Evolutionary conservation across 2,888 invertebrate species (phyloP), one percentile per base, ranked within the genome.

Genomic region (Iphiclides podalirius): DNA sequence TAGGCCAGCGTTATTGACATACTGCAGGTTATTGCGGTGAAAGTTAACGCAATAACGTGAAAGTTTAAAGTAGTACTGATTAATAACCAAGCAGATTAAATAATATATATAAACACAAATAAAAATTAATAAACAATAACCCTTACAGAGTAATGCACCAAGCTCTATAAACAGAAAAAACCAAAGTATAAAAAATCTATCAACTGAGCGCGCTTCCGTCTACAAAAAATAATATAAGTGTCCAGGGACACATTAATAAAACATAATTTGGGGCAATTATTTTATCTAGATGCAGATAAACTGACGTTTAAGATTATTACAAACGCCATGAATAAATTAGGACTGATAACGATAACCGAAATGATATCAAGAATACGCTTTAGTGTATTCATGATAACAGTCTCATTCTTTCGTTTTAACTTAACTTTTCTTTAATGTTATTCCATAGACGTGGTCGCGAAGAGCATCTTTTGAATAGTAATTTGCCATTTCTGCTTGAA

Each of bases 281-380:
- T 4, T 36, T 12, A 20, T 23, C 12, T 26, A 23, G 1, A 28
- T 28, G 1, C 12, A 14, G 23, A 39, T 13, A 11, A 2, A 13
- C 8, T 17, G 12, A 20, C 12, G 12, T 23, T 8, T 4, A 26
- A 9, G 2, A 28, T 28, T 28, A 28, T 28, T 28, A 28, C 8
- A 40, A 36, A 17, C 13, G 44, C 35, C 38, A 35, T 28, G 39
- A 35, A 35, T 43, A 34, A 39, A 49, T 38, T 38, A 34, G n/a
- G 11, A 26, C 26, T 28, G 50, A 50, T 50, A 50, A 50, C 50
- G 50, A 50, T 50, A 50, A 50, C 35, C 2, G 20, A 20, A 20
- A 35, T 40, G 31, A 9, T 36, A 44, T 49, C 23, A 38, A 16
- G 33, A 11, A 17, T 12, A 13, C 20, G 8, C 11, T 33, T 41